A percentile compares a stretch with the other conserved stretches of the same genome.
phyloP scores from a whole-genome alignment of 2,113 vertebrate genomes.

The Australoheros scitulus region DNA sequence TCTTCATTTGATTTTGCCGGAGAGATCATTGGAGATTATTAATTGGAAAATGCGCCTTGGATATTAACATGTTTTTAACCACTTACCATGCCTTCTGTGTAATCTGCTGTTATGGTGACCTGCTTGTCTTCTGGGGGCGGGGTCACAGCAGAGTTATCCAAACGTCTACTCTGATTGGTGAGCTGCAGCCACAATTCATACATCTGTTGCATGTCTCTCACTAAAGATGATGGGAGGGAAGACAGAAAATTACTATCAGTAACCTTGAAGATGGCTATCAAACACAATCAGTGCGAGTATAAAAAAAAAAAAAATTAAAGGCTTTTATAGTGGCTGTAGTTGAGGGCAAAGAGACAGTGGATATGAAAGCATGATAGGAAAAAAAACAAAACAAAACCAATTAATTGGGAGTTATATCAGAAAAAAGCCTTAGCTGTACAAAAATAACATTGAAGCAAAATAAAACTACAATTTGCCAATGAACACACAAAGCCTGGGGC shows the following conservation, averaged over 20 bases:
- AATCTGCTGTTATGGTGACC: slow-evolving; percentile 96
- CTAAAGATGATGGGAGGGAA: slow-evolving; percentile 60
- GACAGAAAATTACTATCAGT: background rate
- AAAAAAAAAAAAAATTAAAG: background rate
- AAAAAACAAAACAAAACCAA: background rate
- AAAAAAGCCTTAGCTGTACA: background rate
- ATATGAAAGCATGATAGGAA: background rate
- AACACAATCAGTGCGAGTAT: background rate
- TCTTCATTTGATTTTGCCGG: background rate
- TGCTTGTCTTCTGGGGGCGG: slow-evolving; percentile 92
- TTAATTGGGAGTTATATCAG: background rate
- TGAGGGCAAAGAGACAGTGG: background rate
- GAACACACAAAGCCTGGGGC: background rate
- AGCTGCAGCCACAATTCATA: slow-evolving; percentile 98
- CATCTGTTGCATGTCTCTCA: slow-evolving; percentile 98
- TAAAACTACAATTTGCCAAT: too few relatives aligned
- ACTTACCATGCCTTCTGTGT: slow-evolving; percentile 92
- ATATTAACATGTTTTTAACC: background rate
- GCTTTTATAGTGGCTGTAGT: background rate
- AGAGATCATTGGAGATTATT: background rate
- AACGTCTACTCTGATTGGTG: slow-evolving; percentile 90
- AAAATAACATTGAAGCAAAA: background rate
- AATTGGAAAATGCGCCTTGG: too few relatives aligned
- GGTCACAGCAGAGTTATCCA: slow-evolving; percentile 85
- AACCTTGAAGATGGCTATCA: background rate